Percentiles rank a stretch among this genome's conserved stretches.
Evolutionary conservation across 2,113 vertebrate species (phyloP).

Genomic region (Odocoileus virginianus): DNA sequence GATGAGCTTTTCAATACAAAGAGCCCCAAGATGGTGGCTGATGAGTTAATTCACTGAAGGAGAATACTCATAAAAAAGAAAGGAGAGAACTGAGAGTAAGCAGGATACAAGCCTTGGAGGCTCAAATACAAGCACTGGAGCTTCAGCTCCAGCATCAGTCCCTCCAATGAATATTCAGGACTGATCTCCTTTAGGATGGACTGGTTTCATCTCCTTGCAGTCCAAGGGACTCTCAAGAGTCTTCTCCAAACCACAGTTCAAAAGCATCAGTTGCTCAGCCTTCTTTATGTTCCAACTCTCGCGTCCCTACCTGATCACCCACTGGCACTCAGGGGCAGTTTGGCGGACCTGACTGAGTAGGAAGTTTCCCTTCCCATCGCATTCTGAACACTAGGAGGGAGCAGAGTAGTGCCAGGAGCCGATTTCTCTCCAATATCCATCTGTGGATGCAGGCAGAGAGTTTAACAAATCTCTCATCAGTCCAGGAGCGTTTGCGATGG

Average conservation of each 20-base stretch:
- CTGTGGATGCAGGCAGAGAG: not conserved
- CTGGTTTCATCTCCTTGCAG: not conserved
- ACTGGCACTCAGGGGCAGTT: rapidly evolving
- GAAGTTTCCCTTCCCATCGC: not conserved
- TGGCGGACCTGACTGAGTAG: rapidly evolving
- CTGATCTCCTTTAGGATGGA: not conserved
- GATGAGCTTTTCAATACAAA: not conserved
- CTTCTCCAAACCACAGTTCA: not conserved
- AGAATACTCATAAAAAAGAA: constrained; percentile 64
- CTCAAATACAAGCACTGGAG: not conserved
- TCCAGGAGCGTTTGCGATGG: not conserved
- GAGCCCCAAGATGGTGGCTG: constrained; percentile 56
- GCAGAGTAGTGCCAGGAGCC: rapidly evolving
- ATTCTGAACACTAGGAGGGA: not conserved
- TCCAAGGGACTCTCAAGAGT: not conserved
- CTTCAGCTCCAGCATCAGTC: not conserved
- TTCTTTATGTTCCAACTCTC: not conserved
- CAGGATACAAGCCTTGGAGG: constrained; percentile 41
- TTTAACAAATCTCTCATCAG: too few relatives aligned
- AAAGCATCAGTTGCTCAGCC: not conserved
- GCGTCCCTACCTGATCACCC: rapidly evolving
- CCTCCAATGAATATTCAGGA: not conserved
- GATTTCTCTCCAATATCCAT: rapidly evolving
- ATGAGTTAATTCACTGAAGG: constrained; percentile 49
- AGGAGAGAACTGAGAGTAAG: constrained; percentile 26